Percentiles rank a stretch among this genome's conserved stretches.
phyloP scores from a whole-genome alignment of 2,797 vertebrate genomes.

The Enteromius unitaeniatus region DNA sequence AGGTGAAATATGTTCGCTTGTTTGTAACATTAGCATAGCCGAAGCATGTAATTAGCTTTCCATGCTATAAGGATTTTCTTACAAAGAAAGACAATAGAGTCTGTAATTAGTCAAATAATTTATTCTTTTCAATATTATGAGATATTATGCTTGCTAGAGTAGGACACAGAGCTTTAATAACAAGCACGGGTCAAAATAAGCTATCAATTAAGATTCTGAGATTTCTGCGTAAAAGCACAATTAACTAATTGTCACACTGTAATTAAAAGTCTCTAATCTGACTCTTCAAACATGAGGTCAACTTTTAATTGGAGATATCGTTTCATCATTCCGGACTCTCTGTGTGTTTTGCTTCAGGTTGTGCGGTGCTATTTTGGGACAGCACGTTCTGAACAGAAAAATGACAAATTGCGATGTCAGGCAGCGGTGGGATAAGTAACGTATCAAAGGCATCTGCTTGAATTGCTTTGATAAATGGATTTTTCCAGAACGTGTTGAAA shows the following conservation, averaged over 20 bases:
- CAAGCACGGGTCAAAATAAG: constrained; percentile 65
- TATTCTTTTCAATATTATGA: constrained; percentile 62
- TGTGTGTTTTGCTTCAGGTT: constrained; percentile 15
- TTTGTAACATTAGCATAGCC: neutral
- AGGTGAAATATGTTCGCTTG: neutral
- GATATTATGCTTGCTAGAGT: constrained; percentile 62
- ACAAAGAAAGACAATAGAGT: constrained; percentile 49
- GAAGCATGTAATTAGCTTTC: constrained; percentile 56
- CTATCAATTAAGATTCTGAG: constrained; percentile 59
- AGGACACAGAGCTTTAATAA: constrained; percentile 68
- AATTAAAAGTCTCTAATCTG: constrained; percentile 2
- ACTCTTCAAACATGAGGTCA: constrained; percentile 1
- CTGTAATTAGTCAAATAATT: constrained; percentile 57
- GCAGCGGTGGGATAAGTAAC: constrained; percentile 53
- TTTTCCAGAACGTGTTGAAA: constrained; percentile 37
- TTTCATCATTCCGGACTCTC: neutral
- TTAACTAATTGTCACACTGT: constrained; percentile 40
- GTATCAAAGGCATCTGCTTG: constrained; percentile 57
- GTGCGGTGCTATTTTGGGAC: constrained; percentile 49
- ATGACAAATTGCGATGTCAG: constrained; percentile 58
- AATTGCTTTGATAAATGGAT: constrained; percentile 62
- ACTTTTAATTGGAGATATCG: neutral
- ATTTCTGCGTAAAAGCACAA: constrained; percentile 16
- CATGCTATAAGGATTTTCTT: constrained; percentile 18
- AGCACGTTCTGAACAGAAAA: constrained; percentile 8